Conservation (phyloP, 1,140 invertebrate genomes). For the Ruditapes philippinarum region DNA sequence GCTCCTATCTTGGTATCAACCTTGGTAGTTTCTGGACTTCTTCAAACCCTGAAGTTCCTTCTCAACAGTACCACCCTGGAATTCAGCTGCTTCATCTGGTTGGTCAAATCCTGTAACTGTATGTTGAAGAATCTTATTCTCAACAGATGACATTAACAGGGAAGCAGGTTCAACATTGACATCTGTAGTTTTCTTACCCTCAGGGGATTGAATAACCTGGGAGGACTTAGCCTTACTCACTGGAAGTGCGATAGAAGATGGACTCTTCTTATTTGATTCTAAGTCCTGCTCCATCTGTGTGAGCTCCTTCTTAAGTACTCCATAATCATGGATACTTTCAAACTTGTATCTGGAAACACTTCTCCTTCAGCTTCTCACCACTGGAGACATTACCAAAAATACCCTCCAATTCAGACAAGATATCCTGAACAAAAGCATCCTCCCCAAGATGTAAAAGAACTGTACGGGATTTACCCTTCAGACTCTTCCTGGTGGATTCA, state of each 20-base stretch:
- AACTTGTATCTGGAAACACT: neutral
- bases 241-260: no score
- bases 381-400: neutral
- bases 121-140: no score
- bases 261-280: neutral
- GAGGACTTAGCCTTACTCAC: no score
- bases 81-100: no score
- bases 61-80: no score
- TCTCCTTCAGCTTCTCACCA: neutral
- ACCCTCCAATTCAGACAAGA: neutral
- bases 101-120: no score
- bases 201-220: no score
- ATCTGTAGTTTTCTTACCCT: no score
- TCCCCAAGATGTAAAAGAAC: neutral
- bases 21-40: neutral
- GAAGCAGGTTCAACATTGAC: no score
- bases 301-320: neutral
- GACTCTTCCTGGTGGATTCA: neutral
- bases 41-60: no score
- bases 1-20: neutral
- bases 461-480: neutral
- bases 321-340: neutral
- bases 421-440: neutral
- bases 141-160: no score
- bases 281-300: neutral